Evolutionary conservation across 2,888 invertebrate species (phyloP).

Genomic region (Chrysopilus asiliformis): DNA sequence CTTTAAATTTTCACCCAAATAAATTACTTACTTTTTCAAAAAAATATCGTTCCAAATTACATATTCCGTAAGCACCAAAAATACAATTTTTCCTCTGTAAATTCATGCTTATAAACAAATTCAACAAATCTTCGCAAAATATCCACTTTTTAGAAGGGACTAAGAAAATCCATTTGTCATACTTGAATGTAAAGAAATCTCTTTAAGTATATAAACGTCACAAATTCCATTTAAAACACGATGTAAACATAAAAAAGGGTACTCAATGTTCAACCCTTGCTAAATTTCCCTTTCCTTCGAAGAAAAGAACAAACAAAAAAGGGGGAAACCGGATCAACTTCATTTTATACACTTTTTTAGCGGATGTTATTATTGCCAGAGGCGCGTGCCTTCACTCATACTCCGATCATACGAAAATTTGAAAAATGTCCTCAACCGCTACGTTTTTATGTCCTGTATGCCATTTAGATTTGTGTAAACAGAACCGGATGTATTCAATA

Average conservation of each 20-base stretch:
- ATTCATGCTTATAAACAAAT: no score
- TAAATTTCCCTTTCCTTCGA: neutral
- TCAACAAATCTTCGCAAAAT: slow-evolving; percentile 7
- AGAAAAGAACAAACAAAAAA: neutral
- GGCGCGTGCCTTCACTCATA: slow-evolving; percentile 18
- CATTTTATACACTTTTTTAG: slow-evolving; percentile 1
- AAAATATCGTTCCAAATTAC: no score
- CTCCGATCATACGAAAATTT: no score
- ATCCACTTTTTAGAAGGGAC: no score
- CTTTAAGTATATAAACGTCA: slow-evolving; percentile 17
- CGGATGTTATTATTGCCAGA: slow-evolving; percentile 19
- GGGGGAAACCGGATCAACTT: slow-evolving; percentile 1
- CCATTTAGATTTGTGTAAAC: slow-evolving; percentile 7
- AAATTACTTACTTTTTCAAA: no score
- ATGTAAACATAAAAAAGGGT: slow-evolving; percentile 17
- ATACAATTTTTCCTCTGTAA: no score
- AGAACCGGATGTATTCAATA: slow-evolving; percentile 18
- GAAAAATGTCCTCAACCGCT: slow-evolving; percentile 8
- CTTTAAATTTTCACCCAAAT: no score
- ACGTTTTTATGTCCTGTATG: slow-evolving; percentile 6
- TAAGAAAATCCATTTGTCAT: slow-evolving; percentile 9
- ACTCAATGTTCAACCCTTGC: no score
- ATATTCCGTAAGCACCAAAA: no score
- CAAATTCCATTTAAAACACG: slow-evolving; percentile 19
- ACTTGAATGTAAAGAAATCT: slow-evolving; percentile 8